Percentiles rank a stretch among this genome's conserved stretches.
Evolutionary conservation across 1,140 invertebrate species (phyloP).

Genomic region (Conus ventricosus): DNA sequence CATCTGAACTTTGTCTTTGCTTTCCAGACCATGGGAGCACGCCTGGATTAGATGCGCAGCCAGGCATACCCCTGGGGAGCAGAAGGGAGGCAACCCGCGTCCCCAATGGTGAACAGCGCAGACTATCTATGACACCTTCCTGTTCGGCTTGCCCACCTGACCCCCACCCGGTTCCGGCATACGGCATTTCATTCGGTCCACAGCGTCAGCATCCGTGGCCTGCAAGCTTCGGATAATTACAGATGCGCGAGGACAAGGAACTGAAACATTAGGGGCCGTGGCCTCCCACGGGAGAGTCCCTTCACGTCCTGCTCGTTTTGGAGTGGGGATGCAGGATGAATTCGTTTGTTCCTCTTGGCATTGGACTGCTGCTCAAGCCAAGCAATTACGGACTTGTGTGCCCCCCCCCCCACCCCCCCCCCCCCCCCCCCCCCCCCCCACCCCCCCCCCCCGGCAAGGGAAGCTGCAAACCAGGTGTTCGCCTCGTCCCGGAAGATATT

Average conservation of each 20-base stretch:
- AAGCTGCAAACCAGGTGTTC: conserved; percentile 21
- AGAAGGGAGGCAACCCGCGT: not conserved
- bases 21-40: not conserved
- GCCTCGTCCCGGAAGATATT: conserved; percentile 23
- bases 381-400: not conserved
- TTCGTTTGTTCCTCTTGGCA: not conserved
- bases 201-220: not conserved
- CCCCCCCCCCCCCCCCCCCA: too few relatives aligned
- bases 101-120: conserved; percentile 18
- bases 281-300: not conserved
- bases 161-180: not conserved
- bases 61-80: too few relatives aligned
- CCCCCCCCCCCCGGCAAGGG: too few relatives aligned
- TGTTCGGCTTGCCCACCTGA: not conserved
- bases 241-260: conserved; percentile 13
- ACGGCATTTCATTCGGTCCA: not conserved
- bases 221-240: not conserved
- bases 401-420: too few relatives aligned
- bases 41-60: not conserved
- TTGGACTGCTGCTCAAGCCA: not conserved
- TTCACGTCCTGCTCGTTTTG: too few relatives aligned
- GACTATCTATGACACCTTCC: conserved; percentile 32
- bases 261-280: not conserved
- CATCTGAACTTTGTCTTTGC: too few relatives aligned
- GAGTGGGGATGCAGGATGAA: not conserved